Percentiles rank a stretch among this genome's conserved stretches.
Conservation (phyloP, 2,113 vertebrate genomes). For the Myxocyprinus asiaticus region DNA sequence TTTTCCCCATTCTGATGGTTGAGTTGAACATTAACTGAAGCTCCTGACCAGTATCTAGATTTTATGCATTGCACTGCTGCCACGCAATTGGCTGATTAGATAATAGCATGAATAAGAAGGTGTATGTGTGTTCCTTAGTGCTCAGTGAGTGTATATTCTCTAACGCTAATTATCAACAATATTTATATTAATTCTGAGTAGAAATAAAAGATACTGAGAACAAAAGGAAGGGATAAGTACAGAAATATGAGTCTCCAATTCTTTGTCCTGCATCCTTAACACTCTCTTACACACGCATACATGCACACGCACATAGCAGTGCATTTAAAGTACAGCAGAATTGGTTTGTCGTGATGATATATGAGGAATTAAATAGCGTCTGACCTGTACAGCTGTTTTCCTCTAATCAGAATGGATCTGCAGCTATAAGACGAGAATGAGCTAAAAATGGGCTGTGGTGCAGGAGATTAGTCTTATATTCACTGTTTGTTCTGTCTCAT, state of each 20-base stretch:
- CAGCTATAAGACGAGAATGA: background rate
- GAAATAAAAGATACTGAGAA: background rate
- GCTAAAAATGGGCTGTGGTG: background rate
- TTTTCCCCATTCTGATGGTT: too few relatives aligned
- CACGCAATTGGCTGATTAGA: too few relatives aligned
- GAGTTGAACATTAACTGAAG: too few relatives aligned
- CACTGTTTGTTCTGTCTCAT: background rate
- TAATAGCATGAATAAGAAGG: too few relatives aligned
- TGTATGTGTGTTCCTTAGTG: too few relatives aligned
- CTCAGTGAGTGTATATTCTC: too few relatives aligned
- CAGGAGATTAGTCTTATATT: background rate
- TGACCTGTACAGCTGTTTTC: conserved; percentile 41
- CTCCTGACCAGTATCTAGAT: too few relatives aligned
- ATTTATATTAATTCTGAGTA: background rate
- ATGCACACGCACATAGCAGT: background rate
- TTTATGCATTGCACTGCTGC: too few relatives aligned
- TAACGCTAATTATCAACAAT: too few relatives aligned
- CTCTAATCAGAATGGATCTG: conserved; percentile 8
- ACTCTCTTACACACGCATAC: too few relatives aligned
- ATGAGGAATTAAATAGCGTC: conserved; percentile 27
- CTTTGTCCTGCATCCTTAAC: background rate
- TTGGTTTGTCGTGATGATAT: conserved; percentile 37
- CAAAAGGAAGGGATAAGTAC: background rate
- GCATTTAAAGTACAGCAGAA: background rate
- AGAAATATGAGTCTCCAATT: background rate